Conservation (phyloP, 2,888 invertebrate genomes). For the Ptycholaimellus sp. region DNA sequence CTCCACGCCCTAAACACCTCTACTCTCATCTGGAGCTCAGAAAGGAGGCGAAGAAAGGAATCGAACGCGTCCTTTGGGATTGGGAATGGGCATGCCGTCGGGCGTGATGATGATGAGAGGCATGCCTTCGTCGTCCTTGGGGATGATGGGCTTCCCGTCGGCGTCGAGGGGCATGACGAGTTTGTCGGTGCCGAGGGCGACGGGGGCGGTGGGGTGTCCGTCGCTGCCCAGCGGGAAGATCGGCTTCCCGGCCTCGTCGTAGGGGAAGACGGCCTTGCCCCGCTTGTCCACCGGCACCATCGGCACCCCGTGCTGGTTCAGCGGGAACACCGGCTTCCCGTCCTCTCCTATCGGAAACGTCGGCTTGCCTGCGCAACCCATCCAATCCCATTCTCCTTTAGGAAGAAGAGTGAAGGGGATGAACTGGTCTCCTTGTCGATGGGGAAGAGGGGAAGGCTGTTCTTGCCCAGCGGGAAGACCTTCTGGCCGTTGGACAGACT, state of each 20-base stretch:
- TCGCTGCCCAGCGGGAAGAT: slow-evolving; percentile 1
- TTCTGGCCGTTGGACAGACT: background rate
- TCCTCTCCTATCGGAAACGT: background rate
- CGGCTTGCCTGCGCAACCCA: slow-evolving; percentile 1
- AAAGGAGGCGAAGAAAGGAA: no score
- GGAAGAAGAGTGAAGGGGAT: no score
- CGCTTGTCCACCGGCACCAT: background rate
- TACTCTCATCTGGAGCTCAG: no score
- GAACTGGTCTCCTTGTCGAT: no score
- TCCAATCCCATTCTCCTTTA: no score
- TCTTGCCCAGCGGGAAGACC: slow-evolving; percentile 1
- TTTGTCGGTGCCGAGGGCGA: no score
- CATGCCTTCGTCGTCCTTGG: background rate
- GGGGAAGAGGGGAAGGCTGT: slow-evolving; percentile 1
- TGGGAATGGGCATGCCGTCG: no score
- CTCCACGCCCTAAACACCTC: no score
- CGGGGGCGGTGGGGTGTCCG: background rate
- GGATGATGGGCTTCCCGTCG: slow-evolving; percentile 2
- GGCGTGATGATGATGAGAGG: no score
- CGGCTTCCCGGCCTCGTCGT: background rate
- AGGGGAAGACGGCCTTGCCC: background rate
- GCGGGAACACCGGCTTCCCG: no score
- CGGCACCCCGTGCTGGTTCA: background rate
- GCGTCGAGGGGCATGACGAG: slow-evolving; percentile 1
- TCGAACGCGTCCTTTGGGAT: no score